Evolutionary conservation across 2,888 invertebrate genomes (phyloP).

Genomic region (Hanleya hanleyi): DNA sequence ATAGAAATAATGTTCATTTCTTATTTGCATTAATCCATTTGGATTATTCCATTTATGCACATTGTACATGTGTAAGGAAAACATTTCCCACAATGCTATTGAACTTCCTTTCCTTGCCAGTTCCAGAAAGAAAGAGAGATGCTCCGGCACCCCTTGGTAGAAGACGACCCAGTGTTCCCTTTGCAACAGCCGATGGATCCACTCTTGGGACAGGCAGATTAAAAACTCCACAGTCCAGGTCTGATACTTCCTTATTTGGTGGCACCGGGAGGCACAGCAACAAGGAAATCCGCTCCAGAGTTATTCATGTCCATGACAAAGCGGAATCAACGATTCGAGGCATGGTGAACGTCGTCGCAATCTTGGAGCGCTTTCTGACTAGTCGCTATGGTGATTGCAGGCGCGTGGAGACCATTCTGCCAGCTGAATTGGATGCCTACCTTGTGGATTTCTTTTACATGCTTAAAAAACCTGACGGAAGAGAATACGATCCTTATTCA

Average conservation of each 20-base stretch:
- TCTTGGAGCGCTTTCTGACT: neutral
- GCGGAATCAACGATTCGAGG: constrained; percentile 4
- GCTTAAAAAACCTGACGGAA: neutral
- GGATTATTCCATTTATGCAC: no score
- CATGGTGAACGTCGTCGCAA: constrained; percentile 1
- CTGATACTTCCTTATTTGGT: neutral
- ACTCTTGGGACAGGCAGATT: no score
- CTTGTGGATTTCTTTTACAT: neutral
- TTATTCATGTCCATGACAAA: neutral
- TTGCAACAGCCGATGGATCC: neutral
- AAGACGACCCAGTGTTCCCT: neutral
- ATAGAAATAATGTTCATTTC: no score
- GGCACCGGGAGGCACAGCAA: neutral
- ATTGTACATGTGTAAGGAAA: no score
- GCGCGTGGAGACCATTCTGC: neutral
- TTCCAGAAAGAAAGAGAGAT: neutral
- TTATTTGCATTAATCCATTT: no score
- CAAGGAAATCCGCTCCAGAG: neutral
- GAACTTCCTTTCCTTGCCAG: constrained; percentile 1
- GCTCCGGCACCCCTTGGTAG: neutral
- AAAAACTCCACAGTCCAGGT: no score
- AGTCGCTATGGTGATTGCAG: neutral
- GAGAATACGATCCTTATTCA: constrained; percentile 3
- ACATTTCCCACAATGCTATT: no score
- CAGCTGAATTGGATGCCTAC: neutral